Base-by-base conservation (phyloP, 2,113 vertebrate species). In the Nibea albiflora region DNA sequence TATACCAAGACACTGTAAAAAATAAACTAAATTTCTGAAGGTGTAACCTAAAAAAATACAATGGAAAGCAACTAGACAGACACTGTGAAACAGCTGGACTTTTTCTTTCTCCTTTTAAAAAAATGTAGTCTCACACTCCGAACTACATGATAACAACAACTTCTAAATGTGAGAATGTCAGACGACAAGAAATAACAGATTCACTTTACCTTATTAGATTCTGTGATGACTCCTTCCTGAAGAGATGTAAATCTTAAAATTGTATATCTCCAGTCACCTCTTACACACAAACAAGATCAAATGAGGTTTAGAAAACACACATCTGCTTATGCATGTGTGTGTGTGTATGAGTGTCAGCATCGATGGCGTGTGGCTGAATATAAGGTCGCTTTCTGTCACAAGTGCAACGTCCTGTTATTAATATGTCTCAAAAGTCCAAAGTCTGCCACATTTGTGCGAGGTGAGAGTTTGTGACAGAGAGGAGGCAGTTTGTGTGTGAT, bases 341-440 rank as follows among this genome's bases (percentile, higher is more conserved):
- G 31, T 35, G 28, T 5, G 50, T 3, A n/a, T 4, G 50, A 28
- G 2, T 35, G 17, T 50, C 35, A 39, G 35, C 8, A 39, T 35
- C 26, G 60, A 22, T 5, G 14, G 19, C 53, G 12, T 47, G 64
- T 78, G 61, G 82, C 39, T 0, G 20, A 54, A 50, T 39, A 15
- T 20, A 24, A 26, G 31, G 26, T 22, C 17, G 9, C 9, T 39
- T 9, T 39, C 35, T 8, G 35, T 39, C 4, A 6, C 42, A 42
- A 16, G 31, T 16, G 14, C 15, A 57, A 9, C 20, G 63, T 7
- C 70, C 14, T 4, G 22, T 19, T 65, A 22, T 22, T 62, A 63
- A 20, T 80, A 69, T 56, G 19, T 70, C 24, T 76, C 50, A 50
- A 77, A 74, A 87, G 89, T 92, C 71, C 76, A 83, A 90, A 85